Evolutionary conservation across 2,113 vertebrate genomes (phyloP), one percentile per base, ranked within the genome.

Genomic region (Odobenus rosmarus): DNA sequence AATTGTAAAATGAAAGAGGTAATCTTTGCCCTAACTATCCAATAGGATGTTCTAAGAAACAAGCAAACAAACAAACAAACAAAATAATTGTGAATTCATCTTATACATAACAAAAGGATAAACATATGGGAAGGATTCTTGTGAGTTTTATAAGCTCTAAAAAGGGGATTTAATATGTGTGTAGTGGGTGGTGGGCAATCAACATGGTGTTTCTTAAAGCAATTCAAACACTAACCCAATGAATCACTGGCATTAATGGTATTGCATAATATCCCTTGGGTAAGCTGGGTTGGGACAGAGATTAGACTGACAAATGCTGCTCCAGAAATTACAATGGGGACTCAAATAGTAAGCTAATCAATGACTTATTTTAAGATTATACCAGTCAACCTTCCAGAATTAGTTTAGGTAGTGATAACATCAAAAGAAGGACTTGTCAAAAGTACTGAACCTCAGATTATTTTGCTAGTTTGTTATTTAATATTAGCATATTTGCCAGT

Each of bases 401-500:
- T 84, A n/a, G 23, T 85, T 93, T 77, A 88, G 51, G 72, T 57
- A 23, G 18, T 64, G 15, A 90, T 64, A 88, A 64, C 14, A 88
- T 81, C 4, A 59, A 57, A 95, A 61, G 55, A 93, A 83, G 12
- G 9, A 88, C 23, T 94, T 88, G 23, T 76, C 21, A 49, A 82
- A 97, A 95, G 24, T 93, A 61, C 14, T 90, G 67, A 42, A 96
- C 71, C 15, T 57, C 13, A 55, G 39, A 42, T 51, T 74, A 83
- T 51, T 95, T 94, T 91, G 5, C 28, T 49, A 61, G 6, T 79
- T 84, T 88, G 59, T 95, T 92, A 90, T 59, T 94, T 88, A 88
- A 85, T 69, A 81, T 53, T 21, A 59, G 67, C 49, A 79, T 74
- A 51, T 83, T 74, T 94, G 6, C 10, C 71, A 85, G 31, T 55